phyloP scores from a whole-genome alignment of 2,888 invertebrate genomes.

The Lithosia quadra region DNA sequence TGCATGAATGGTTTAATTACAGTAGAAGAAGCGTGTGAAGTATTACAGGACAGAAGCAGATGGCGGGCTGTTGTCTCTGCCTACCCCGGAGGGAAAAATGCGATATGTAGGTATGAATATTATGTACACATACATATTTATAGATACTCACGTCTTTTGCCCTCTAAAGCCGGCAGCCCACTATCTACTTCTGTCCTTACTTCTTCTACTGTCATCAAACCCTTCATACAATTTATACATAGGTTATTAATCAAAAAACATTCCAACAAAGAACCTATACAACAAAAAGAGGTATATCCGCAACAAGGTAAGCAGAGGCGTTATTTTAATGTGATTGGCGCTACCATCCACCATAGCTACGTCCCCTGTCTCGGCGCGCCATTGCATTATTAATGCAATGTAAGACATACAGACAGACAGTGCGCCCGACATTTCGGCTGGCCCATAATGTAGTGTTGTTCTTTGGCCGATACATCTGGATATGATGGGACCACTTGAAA shows the following conservation, averaged over 20 bases:
- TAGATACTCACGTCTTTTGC: too few species aligned
- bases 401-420: constrained; percentile 52
- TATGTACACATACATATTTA: too few species aligned
- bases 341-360: constrained; percentile 45
- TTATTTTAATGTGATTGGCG: constrained; percentile 83
- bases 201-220: background rate
- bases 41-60: too few species aligned
- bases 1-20: too few species aligned
- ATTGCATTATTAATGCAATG: constrained; percentile 83
- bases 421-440: constrained; percentile 30
- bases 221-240: background rate
- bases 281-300: constrained; percentile 6
- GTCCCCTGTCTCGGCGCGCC: constrained; percentile 69
- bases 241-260: background rate
- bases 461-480: constrained; percentile 11
- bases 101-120: too few species aligned
- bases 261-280: background rate
- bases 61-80: too few species aligned
- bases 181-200: background rate
- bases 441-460: constrained; percentile 2
- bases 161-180: too few species aligned
- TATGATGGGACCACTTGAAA: background rate
- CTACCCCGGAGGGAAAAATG: too few species aligned
- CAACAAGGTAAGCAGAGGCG: constrained; percentile 53
- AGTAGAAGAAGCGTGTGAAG: too few species aligned